Percentiles rank a stretch among this genome's conserved stretches.
Conservation (phyloP, 2,888 invertebrate species). For the Amiota mariae region DNA sequence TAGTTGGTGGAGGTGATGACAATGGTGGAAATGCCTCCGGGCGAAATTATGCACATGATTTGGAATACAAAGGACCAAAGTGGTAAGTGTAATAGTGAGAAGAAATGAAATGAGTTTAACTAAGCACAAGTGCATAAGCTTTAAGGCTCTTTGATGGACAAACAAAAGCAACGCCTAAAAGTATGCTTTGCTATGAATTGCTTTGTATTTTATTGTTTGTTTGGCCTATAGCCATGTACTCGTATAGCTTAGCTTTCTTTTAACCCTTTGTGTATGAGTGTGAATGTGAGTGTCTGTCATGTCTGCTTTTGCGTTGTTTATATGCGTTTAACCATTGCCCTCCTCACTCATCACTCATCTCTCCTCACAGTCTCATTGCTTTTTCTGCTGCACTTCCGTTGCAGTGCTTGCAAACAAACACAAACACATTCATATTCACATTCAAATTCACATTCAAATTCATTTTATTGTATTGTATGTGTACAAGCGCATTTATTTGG, state of each 20-base stretch:
- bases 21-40: not conserved
- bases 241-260: not conserved
- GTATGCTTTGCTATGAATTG: not conserved
- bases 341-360: constrained; percentile 6
- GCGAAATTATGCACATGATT: constrained; percentile 45
- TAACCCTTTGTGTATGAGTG: constrained; percentile 11
- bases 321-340: constrained; percentile 55
- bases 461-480: constrained; percentile 54
- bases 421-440: no score
- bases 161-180: constrained; percentile 3
- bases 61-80: constrained; percentile 69
- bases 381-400: constrained; percentile 55
- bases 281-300: not conserved
- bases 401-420: constrained; percentile 35
- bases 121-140: no score
- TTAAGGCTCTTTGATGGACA: no score
- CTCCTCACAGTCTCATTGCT: no score
- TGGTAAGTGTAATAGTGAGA: constrained; percentile 60
- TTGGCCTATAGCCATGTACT: constrained; percentile 1
- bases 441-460: constrained; percentile 44
- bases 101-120: no score
- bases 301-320: constrained; percentile 14
- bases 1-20: not conserved
- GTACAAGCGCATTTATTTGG: constrained; percentile 40
- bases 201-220: constrained; percentile 21